phyloP scores from a whole-genome alignment of 2,113 vertebrate species.

The Mus spicilegus region DNA sequence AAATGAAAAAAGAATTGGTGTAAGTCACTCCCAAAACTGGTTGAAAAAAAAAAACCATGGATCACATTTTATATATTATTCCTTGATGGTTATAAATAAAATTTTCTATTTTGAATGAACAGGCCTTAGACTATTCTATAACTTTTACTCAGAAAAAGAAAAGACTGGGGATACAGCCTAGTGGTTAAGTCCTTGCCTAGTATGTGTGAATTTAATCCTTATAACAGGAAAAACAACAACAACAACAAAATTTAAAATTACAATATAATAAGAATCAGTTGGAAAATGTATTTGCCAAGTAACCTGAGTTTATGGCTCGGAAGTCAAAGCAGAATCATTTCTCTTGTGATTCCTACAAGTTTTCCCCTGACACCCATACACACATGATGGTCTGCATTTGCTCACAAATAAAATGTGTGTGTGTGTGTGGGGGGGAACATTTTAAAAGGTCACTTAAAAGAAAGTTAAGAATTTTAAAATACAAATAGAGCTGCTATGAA shows the following conservation, averaged over 20 bases:
- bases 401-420: not conserved
- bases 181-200: not conserved
- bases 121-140: not conserved
- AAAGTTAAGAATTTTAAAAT: not conserved
- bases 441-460: not conserved
- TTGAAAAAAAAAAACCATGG: slow-evolving; percentile 67
- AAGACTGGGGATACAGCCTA: not conserved
- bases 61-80: slow-evolving; percentile 50
- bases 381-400: not conserved
- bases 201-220: not conserved
- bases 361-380: not conserved
- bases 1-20: slow-evolving; percentile 11
- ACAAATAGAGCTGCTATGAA: too few relatives aligned
- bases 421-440: not conserved
- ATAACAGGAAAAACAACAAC: not conserved
- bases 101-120: slow-evolving; percentile 16
- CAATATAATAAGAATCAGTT: not conserved
- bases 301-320: not conserved
- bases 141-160: not conserved
- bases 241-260: not conserved
- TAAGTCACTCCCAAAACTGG: slow-evolving; percentile 66
- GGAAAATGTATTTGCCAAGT: not conserved
- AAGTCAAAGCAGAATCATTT: not conserved
- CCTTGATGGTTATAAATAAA: slow-evolving; percentile 35
- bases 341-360: not conserved